These are phyloP conservation scores for Holothuria scabra DNA, from an alignment of 53 echinoderm and acorn worm species.

Conservation along the genomic window DNA sequence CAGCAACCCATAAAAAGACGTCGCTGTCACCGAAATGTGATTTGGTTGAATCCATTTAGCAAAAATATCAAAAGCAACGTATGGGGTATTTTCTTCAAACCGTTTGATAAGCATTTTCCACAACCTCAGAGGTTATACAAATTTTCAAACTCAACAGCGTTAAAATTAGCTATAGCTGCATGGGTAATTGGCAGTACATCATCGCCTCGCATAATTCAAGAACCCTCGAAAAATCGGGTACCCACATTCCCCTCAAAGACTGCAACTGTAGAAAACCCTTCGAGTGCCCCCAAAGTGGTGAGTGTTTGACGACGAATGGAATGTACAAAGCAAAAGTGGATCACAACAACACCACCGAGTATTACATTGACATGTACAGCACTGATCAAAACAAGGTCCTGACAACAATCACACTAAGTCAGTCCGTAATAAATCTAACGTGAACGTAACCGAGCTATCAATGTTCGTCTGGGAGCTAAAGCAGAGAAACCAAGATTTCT, in stretches of 20 bases:
- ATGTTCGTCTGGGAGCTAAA: no score
- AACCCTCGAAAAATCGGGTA: neutral
- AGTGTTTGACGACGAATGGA: neutral
- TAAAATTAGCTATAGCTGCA: slow-evolving; percentile 43
- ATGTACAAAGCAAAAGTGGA: neutral
- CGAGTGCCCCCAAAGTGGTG: neutral
- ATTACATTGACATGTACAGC: neutral
- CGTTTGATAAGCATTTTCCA: no score
- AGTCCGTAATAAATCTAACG: neutral
- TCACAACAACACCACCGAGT: neutral
- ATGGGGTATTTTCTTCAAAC: no score
- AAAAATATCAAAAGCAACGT: no score
- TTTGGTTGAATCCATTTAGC: no score
- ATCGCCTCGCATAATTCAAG: slow-evolving; percentile 30
- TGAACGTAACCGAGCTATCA: no score
- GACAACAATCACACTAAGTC: neutral
- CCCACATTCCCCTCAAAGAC: neutral
- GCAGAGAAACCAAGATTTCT: no score
- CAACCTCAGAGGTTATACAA: no score
- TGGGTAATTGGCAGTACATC: slow-evolving; percentile 21
- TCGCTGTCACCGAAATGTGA: no score
- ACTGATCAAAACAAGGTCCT: neutral
- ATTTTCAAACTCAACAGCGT: slow-evolving; percentile 32
- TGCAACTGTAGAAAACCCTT: slow-evolving; percentile 4
- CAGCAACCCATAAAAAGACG: no score